Conservation (phyloP, 2,888 invertebrate species). For the Cheilosia grossa region DNA sequence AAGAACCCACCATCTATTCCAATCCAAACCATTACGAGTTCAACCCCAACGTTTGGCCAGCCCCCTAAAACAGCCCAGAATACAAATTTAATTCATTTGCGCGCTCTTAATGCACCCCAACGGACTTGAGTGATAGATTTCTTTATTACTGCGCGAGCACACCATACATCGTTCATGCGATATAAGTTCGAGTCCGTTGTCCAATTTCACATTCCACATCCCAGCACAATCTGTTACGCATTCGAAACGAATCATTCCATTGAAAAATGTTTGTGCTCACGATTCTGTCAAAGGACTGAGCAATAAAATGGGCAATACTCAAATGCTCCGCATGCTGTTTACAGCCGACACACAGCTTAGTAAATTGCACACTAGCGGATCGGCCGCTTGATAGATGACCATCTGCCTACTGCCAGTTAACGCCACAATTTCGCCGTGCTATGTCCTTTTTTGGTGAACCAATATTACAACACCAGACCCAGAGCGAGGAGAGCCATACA, state of each 20-base stretch:
- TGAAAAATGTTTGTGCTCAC: conserved; percentile 49
- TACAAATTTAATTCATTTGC: background rate
- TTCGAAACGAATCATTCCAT: conserved; percentile 60
- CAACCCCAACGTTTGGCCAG: no score
- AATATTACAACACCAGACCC: conserved; percentile 62
- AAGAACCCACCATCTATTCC: no score
- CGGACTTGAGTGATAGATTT: conserved; percentile 67
- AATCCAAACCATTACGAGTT: no score
- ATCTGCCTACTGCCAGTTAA: conserved; percentile 36
- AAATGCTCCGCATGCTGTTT: background rate
- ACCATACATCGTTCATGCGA: conserved; percentile 2
- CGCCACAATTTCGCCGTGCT: conserved; percentile 59
- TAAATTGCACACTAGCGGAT: conserved; percentile 68
- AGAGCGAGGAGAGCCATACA: background rate
- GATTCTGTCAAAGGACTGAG: conserved; percentile 63
- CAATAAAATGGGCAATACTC: conserved; percentile 58
- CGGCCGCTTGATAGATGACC: conserved; percentile 62
- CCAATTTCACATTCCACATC: conserved; percentile 44
- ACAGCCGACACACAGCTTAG: conserved; percentile 40
- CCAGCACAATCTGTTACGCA: conserved; percentile 59
- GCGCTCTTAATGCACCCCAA: conserved; percentile 36
- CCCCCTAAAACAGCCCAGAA: conserved; percentile 7
- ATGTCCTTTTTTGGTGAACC: conserved; percentile 61
- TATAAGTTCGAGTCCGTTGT: conserved; percentile 62
- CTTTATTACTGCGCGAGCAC: conserved; percentile 54